Evolutionary conservation across 1,140 invertebrate genomes (phyloP), one percentile per base, ranked within the genome.

Genomic region (Callitettix versicolor): DNA sequence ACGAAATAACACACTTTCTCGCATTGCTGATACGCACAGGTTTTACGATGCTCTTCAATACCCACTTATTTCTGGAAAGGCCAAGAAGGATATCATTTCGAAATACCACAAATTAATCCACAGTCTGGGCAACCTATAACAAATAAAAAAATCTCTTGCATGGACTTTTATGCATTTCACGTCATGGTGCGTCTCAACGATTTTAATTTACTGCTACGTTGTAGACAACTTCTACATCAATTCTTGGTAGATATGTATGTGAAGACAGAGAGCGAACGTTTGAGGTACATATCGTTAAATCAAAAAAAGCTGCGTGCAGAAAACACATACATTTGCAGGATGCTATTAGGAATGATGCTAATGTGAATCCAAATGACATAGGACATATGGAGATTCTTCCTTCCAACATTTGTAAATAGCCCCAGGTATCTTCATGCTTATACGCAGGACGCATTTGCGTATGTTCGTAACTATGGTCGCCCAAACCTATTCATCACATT

Each of bases 241-340:
- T 72, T 61, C 60, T 49, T 65, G 30, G 71, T 73, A 38, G 71
- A 67, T 60, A 70, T 68, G 65, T 72, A 66, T 64, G 68, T 61
- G 0, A 70, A 70, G 60, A 63, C 76, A 47, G 71, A 75, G 65
- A 69, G 56, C 47, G 68, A 72, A 61, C 58, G 71, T 44, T 59
- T 71, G 12, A 56, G 61, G 17, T 75, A 61, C 55, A 68, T 73
- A 17, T 21, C 64, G 49, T 42, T 59, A 3, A 64, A 67, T 60
- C 63, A 66, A 62, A 30, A 60, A 55, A 60, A 60, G 42, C 51
- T 63, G 26, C 30, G 59, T 38, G 18, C 52, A 6, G 62, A 64
- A 43, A 26, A 65, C 11, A 65, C 38, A 63, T 65, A 36, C 61
- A 67, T 55, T 56, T 69, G 12, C 59, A 60, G 30, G 67, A 67